These are phyloP conservation scores for Ladona fulva DNA, from an alignment of 1,140 invertebrate species.

Conservation along the genomic window DNA sequence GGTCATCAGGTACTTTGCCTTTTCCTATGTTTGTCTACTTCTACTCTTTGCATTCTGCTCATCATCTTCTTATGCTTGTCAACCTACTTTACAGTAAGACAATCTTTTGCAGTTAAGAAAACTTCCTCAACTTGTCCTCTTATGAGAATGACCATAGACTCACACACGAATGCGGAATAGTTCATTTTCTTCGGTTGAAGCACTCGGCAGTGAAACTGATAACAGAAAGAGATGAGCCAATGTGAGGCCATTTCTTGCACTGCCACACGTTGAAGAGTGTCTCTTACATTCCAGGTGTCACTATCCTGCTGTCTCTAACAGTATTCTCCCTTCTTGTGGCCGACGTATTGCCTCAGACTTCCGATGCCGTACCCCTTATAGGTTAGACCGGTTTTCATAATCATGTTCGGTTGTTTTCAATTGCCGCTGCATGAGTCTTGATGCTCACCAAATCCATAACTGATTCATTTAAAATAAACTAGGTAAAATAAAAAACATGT, in stretches of 20 bases:
- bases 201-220: not conserved
- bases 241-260: not conserved
- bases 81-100: too few relatives aligned
- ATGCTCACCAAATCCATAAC: not conserved
- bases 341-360: constrained; percentile 93
- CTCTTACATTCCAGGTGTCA: constrained; percentile 82
- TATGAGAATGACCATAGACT: too few relatives aligned
- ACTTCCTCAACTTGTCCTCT: too few relatives aligned
- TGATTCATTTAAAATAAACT: not conserved
- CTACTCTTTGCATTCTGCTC: too few relatives aligned
- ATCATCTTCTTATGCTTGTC: too few relatives aligned
- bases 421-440: not conserved
- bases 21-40: too few relatives aligned
- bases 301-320: constrained; percentile 97
- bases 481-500: not conserved
- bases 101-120: too few relatives aligned
- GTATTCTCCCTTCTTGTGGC: constrained; percentile 97
- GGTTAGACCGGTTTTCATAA: constrained; percentile 49
- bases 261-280: not conserved
- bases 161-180: too few relatives aligned
- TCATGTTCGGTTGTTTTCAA: not conserved
- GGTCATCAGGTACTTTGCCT: too few relatives aligned
- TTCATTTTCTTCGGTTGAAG: not conserved
- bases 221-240: not conserved
- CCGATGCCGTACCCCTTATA: constrained; percentile 94